phyloP scores from a whole-genome alignment of 2,797 vertebrate species.

The Hoplostethus atlanticus region DNA sequence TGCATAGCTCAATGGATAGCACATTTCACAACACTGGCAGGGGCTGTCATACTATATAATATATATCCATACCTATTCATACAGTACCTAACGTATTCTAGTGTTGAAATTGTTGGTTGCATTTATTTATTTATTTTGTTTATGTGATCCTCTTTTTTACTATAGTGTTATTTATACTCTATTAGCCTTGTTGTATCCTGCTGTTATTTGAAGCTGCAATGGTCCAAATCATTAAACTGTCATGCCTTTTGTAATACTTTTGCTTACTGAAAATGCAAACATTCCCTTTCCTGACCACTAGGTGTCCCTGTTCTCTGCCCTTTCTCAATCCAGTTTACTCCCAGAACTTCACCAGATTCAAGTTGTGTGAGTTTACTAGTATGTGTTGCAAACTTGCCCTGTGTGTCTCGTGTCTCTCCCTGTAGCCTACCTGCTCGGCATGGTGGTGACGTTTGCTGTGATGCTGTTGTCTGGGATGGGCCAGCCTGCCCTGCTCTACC shows the following conservation, averaged over 20 bases:
- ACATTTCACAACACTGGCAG: too few species aligned
- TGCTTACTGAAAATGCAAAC: too few species aligned
- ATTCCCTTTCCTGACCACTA: neutral
- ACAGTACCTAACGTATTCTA: too few species aligned
- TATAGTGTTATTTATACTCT: too few species aligned
- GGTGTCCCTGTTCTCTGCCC: neutral
- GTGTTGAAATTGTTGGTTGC: too few species aligned
- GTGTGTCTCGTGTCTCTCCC: conserved; percentile 27
- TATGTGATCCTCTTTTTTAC: too few species aligned
- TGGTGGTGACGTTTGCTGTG: conserved; percentile 91
- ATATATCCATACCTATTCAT: too few species aligned
- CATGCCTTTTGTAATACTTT: conserved; percentile 2
- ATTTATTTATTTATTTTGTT: too few species aligned
- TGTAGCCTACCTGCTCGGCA: conserved; percentile 92
- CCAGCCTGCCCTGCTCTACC: conserved; percentile 95
- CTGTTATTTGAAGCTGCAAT: too few species aligned
- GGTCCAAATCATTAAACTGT: neutral
- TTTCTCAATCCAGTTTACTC: neutral
- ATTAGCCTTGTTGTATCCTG: too few species aligned
- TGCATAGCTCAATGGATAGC: neutral
- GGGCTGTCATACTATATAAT: too few species aligned
- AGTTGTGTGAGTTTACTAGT: neutral
- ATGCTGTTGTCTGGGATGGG: conserved; percentile 91
- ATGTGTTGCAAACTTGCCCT: neutral
- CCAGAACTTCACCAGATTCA: neutral